Base-by-base conservation (phyloP, 2,888 invertebrate species). In the Heterodera filipjevi region DNA sequence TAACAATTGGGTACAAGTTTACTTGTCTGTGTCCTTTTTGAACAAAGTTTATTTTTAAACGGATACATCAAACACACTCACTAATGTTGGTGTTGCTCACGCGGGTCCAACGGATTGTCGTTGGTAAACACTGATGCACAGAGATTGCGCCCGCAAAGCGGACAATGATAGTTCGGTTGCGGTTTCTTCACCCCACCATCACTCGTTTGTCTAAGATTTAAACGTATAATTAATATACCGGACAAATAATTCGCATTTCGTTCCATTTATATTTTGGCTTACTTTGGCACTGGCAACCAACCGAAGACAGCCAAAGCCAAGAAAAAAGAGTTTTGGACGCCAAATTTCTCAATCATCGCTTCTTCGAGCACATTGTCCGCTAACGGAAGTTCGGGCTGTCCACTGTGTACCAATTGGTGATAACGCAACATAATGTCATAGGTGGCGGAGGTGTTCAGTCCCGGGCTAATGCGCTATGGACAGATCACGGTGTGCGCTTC, bases 401-500 rank as follows among this genome's bases (percentile, higher is more conserved):
- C 59, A n/a, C 53, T 68, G 14, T 79, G 77, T 35, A n/a, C 72
- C 27, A 79, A 68, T 53, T 53, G 70, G 30, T 79, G 39, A 33
- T 79, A 79, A 46, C 79, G 79, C n/a, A 39, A 46, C 12, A 39
- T 19, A 59, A 79, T 78, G 66, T 79, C 71, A 32, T 79, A 79
- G 32, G 78, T n/a, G 22, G 49, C 46, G 19, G 66, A 76, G 12
- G 78, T 39, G 46, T 59, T 49, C n/a, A 79, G 70, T 35, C 79
- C 79, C 10, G 46, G 53, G 33, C 71, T 79, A 39, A 78, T 79
- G 44, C 79, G 76, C 66, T 66, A 79, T 22, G 77, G 72, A 19
- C 79, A 79, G 71, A 68, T 64, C 19, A 77, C 68, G 32, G 71
- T 72, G 70, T 79, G 79, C 14, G 79, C 79, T 53, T 79, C 79